Evolutionary conservation across 1,140 invertebrate species (phyloP), one percentile per base, ranked within the genome.

Genomic region (Riptortus pedestris): DNA sequence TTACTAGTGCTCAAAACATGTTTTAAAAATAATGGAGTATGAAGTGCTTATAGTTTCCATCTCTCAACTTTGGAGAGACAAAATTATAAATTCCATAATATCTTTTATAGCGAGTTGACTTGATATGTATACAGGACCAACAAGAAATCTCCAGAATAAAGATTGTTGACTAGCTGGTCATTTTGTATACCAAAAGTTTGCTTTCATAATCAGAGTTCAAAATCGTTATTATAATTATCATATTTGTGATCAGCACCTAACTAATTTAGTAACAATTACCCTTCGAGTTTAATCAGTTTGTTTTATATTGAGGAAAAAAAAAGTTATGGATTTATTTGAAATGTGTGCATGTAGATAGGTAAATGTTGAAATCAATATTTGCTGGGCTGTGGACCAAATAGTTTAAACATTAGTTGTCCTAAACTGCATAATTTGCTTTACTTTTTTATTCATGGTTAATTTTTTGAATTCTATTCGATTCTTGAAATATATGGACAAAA

Each of bases 351-450:
- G 5, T 38, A 38, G 14, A 38, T 38, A 38, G 14, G 14, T 38
- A 38, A 38, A 38, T 38, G 5, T 38, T 38, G 31, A 14, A 33
- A 28, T 29, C 26, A 38, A 59, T 59, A 59, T 59, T 59, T 59
- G 57, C 57, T 59, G 57, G 57, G 33, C 57, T 59, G 57, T 59
- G 57, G 57, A 59, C 57, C 57, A 59, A 59, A 59, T 59, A 59
- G 57, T 38, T 59, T 59, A 31, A 59, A 59, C 29, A 31, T 51
- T 59, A 59, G 57, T 59, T 59, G 57, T 59, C 31, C 31, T 59
- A 51, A 51, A n/a, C n/a, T n/a, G 16, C 26, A 31, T 18, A 31
- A 59, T 33, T 38, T 33, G 22, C 18, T 59, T 2, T 31, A n/a
- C 57, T 31, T 59, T 59, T 59, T 29, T 59, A 26, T 22, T 59